These are phyloP conservation scores for Sebastolobus altivelis DNA, from an alignment of 2,797 vertebrate species.

Conservation along the genomic window DNA sequence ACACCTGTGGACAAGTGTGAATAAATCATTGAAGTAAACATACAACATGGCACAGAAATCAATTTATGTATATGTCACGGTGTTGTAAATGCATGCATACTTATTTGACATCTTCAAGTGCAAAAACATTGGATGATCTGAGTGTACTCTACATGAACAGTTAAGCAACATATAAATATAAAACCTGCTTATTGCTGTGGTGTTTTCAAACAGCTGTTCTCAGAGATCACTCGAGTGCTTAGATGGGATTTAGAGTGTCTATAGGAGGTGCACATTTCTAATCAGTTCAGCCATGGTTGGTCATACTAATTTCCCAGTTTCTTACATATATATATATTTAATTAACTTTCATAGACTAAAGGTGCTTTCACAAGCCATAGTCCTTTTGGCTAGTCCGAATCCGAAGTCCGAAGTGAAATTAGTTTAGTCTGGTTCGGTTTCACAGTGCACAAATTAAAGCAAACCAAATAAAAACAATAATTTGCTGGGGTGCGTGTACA, in stretches of 20 bases:
- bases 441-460: too few species aligned
- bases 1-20: conserved; percentile 85
- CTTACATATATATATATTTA: not conserved
- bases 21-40: conserved; percentile 5
- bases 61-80: not conserved
- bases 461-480: too few species aligned
- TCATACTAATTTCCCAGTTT: not conserved
- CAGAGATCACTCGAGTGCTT: not conserved
- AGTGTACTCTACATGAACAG: not conserved
- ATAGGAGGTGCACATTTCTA: not conserved
- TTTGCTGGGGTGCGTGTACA: too few species aligned
- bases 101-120: not conserved
- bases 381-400: too few species aligned
- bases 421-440: too few species aligned
- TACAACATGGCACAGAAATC: not conserved
- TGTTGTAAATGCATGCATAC: not conserved
- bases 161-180: not conserved
- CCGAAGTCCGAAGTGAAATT: too few species aligned
- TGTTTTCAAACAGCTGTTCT: not conserved
- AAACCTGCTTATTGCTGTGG: not conserved
- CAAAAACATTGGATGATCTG: not conserved
- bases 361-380: too few species aligned
- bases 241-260: not conserved
- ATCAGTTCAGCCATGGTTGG: not conserved
- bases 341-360: not conserved